phyloP scores from a whole-genome alignment of 1,140 invertebrate genomes.

The Doryteuthis pealeii region DNA sequence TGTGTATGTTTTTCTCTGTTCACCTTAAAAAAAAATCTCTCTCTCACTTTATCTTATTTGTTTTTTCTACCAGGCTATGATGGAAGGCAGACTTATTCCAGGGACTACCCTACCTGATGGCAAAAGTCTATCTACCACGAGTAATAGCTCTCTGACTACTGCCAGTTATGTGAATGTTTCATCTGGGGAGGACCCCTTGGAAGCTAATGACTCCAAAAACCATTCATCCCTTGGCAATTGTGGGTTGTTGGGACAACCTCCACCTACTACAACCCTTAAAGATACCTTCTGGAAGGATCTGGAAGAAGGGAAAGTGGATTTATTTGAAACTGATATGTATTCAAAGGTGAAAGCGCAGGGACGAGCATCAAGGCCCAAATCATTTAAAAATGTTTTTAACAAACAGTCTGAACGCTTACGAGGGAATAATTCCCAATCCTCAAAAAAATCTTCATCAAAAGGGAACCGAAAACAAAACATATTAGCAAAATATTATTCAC shows the following conservation, averaged over 20 bases:
- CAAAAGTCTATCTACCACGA: background rate
- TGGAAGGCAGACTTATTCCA: conserved; percentile 34
- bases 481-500: conserved; percentile 11
- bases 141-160: background rate
- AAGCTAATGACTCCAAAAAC: background rate
- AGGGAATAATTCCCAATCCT: background rate
- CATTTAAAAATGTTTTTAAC: conserved; percentile 23
- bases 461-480: conserved; percentile 9
- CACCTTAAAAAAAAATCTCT: too few relatives aligned
- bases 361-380: conserved; percentile 24
- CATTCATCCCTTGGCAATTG: background rate
- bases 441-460: background rate
- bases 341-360: conserved; percentile 47
- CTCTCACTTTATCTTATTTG: too few relatives aligned
- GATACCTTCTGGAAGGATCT: conserved; percentile 57
- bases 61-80: conserved; percentile 30
- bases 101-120: background rate
- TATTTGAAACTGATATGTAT: conserved; percentile 54
- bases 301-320: conserved; percentile 50
- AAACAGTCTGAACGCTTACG: conserved; percentile 1
- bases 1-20: too few relatives aligned
- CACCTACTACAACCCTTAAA: conserved; percentile 37
- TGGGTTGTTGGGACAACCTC: conserved; percentile 16
- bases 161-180: background rate
- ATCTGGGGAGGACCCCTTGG: background rate